Evolutionary conservation across 92 coral and sea anemone species (phyloP).

Genomic region (Actinernus sp.): DNA sequence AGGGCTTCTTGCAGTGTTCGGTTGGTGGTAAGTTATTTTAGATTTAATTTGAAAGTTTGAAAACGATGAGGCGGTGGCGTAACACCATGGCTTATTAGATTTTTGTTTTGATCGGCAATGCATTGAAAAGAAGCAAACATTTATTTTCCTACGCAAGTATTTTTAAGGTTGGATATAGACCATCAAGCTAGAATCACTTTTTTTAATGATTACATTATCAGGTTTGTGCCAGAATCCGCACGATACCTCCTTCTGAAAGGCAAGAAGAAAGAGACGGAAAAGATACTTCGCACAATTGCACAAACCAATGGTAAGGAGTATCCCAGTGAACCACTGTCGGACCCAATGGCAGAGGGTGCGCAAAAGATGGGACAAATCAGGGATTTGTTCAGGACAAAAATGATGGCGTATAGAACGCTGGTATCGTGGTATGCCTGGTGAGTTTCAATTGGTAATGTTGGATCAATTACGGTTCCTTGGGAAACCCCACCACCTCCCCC

Average conservation of each 20-base stretch:
- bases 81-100: too few relatives aligned
- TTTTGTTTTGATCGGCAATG: too few relatives aligned
- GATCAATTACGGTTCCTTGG: too few relatives aligned
- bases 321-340: slow-evolving; percentile 47
- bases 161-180: too few relatives aligned
- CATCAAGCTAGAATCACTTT: too few relatives aligned
- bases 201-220: too few relatives aligned
- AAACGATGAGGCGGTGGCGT: too few relatives aligned
- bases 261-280: slow-evolving; percentile 50
- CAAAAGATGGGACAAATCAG: slow-evolving; percentile 65
- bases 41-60: too few relatives aligned
- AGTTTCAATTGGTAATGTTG: too few relatives aligned
- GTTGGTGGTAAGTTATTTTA: slow-evolving; percentile 91
- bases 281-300: slow-evolving; percentile 58
- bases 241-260: slow-evolving; percentile 72
- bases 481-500: too few relatives aligned
- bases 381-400: slow-evolving; percentile 62
- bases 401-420: slow-evolving; percentile 65
- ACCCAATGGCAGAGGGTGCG: slow-evolving; percentile 50
- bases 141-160: too few relatives aligned
- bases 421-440: slow-evolving; percentile 77
- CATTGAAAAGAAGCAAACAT: too few relatives aligned
- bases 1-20: slow-evolving; percentile 53
- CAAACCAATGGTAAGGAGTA: slow-evolving; percentile 53
- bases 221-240: slow-evolving; percentile 76